Base-by-base conservation (phyloP, 1,140 invertebrate genomes). In the Hypothenemus hampei region DNA sequence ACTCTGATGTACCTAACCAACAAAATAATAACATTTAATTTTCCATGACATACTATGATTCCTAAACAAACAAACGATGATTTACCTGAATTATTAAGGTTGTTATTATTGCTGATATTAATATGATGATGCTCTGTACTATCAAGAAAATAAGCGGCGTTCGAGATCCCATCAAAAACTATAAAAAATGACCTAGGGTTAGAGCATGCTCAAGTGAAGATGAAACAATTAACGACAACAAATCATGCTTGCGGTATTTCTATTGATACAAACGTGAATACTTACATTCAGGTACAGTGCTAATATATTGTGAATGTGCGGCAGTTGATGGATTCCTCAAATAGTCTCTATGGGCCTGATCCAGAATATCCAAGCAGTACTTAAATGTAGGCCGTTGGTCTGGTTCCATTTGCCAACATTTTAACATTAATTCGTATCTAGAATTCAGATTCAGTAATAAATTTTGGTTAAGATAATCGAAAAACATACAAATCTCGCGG, bases 321-420 rank as follows among this genome's bases (percentile, higher is more conserved):
- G 48, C 64, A 11, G 66, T 66, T 31, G 57, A 57, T n/a, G 64
- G 63, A 43, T 64, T 64, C 10, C 61, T 43, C 8, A 63, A 31
- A 16, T 61, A 63, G 29, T 66, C 51, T n/a, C 51, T 41, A 36
- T 72, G 65, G 1, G 66, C 60, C 51, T 63, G 71, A 55, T 78
- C 75, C 29, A 92, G 73, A 11, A 81, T 74, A 58, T 82, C 79
- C 16, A 89, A 72, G 66, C 87, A 89, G 51, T 83, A 79, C 37
- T 81, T 81, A 69, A 94, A 93, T 16, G 81, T 85, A 7, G 89
- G 90, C 35, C 91, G 74, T 53, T 83, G 78, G 55, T 84, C 81
- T 0, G 87, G 81, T 58, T 78, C 77, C 56, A 83, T 86, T 59
- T 77, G 80, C 90, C 90, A 93, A 72, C 89, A 92, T 60, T 82